Percentiles rank a stretch among this genome's conserved stretches.
Conservation (phyloP, 2,888 invertebrate genomes). For the Brassicogethes aeneus region DNA sequence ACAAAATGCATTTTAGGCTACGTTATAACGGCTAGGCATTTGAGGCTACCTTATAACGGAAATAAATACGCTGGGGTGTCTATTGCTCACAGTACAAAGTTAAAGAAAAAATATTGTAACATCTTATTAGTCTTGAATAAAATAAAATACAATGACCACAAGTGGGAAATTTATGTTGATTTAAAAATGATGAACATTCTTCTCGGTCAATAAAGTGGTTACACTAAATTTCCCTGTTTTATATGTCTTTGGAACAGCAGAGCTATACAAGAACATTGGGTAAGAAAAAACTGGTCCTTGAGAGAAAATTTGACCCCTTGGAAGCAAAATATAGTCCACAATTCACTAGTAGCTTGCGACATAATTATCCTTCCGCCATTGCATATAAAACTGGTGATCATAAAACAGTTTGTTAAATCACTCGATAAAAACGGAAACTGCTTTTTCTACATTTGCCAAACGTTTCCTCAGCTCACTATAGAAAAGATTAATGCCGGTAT, state of each 20-base stretch:
- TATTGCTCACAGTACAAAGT: conserved; percentile 10
- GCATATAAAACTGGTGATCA: conserved; percentile 23
- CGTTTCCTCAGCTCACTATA: conserved; percentile 13
- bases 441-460: conserved; percentile 12
- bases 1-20: no score
- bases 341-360: no score
- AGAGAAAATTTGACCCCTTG: no score
- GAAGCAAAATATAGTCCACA: no score
- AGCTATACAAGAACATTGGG: conserved; percentile 4
- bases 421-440: conserved; percentile 13
- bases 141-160: conserved; percentile 9
- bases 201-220: no score
- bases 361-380: conserved; percentile 22
- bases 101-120: conserved; percentile 12
- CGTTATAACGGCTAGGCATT: no score
- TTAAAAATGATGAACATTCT: no score
- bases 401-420: no score
- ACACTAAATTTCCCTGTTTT: no score
- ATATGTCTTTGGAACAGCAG: conserved; percentile 10
- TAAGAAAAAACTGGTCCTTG: no score
- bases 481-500: conserved; percentile 17
- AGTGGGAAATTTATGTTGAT: no score
- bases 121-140: conserved; percentile 8
- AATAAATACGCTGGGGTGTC: conserved; percentile 13
- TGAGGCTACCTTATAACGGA: conserved; percentile 15